Conservation (phyloP, 2,888 invertebrate species). For the Rhamphomyia laevipes region DNA sequence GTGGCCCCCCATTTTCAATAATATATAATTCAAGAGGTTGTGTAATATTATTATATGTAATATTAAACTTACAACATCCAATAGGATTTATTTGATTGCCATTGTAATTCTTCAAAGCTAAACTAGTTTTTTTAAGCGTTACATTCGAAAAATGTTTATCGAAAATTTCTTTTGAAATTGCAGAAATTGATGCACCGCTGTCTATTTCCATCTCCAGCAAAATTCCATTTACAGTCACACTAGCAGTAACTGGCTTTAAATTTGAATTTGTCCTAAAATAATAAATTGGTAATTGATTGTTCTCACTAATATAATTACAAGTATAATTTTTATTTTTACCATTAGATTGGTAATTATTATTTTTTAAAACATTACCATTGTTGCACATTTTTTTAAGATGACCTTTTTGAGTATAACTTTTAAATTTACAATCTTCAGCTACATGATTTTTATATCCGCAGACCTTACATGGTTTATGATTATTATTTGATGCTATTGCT, state of each 20-base stretch:
- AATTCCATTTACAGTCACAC: constrained; percentile 6
- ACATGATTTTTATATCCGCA: constrained; percentile 8
- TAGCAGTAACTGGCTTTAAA: constrained; percentile 4
- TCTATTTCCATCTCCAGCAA: constrained; percentile 7
- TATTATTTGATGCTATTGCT: too few relatives aligned
- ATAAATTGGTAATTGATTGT: constrained; percentile 7
- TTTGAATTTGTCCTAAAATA: constrained; percentile 7
- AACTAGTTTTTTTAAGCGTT: constrained; percentile 2
- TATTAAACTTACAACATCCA: constrained; percentile 1
- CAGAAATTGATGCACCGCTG: constrained; percentile 8
- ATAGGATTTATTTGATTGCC: constrained; percentile 3
- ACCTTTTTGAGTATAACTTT: constrained; percentile 5
- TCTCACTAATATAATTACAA: background rate
- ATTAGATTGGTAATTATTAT: constrained; percentile 3
- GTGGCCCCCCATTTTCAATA: constrained; percentile 4
- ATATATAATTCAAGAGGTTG: constrained; percentile 3
- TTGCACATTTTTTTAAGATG: constrained; percentile 9
- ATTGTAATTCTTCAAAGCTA: constrained; percentile 1
- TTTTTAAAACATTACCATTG: constrained; percentile 2
- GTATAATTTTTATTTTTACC: constrained; percentile 1
- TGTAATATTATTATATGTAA: constrained; percentile 3
- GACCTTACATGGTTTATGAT: too few relatives aligned
- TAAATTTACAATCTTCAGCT: constrained; percentile 4
- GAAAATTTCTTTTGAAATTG: constrained; percentile 5
- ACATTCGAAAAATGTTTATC: constrained; percentile 5